A percentile compares a stretch with the other conserved stretches of the same genome.
Conservation (phyloP, 2,113 vertebrate species). For the Scomber japonicus region DNA sequence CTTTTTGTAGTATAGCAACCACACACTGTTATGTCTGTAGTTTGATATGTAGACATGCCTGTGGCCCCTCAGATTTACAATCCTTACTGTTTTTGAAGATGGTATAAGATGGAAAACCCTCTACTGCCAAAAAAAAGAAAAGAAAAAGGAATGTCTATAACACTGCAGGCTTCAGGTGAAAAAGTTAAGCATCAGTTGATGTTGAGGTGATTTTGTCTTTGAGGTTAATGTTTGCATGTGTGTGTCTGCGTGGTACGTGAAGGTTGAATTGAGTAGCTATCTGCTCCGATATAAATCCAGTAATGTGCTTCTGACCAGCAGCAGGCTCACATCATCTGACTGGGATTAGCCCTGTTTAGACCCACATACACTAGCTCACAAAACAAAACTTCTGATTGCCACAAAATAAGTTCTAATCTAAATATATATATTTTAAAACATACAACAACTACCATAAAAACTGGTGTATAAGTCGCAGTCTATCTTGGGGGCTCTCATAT, state of each 20-base stretch:
- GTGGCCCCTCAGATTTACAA: conserved; percentile 3
- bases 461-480: too few species aligned
- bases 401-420: background rate
- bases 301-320: conserved; percentile 30
- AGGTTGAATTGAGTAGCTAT: background rate
- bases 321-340: conserved; percentile 54
- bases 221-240: background rate
- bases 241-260: background rate
- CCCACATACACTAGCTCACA: conserved; percentile 3
- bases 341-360: conserved; percentile 53
- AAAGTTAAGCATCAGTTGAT: background rate
- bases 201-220: background rate
- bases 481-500: too few species aligned
- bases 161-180: background rate
- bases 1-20: background rate
- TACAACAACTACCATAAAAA: too few species aligned
- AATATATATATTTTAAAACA: too few species aligned
- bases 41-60: background rate
- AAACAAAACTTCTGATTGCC: background rate
- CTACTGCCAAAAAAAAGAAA: background rate
- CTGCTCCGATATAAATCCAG: background rate
- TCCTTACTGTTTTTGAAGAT: background rate
- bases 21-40: too few species aligned
- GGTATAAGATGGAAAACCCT: background rate
- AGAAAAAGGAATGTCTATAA: background rate